Evolutionary conservation across 2,888 invertebrate genomes (phyloP).

Genomic region (Perizoma affinitatum): DNA sequence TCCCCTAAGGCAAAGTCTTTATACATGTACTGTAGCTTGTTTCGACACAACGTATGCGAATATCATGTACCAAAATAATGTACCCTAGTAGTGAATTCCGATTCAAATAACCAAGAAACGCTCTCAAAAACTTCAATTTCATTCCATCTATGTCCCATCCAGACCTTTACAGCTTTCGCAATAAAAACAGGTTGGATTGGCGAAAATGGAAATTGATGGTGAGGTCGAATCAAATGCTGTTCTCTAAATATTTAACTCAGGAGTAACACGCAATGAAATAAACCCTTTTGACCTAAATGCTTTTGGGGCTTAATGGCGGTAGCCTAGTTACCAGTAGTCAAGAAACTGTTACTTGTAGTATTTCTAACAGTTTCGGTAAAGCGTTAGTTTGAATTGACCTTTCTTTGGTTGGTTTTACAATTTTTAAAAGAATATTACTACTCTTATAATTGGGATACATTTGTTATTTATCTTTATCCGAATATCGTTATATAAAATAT

Average conservation of each 20-base stretch:
- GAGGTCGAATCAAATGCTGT: conserved; percentile 33
- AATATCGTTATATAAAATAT: no score
- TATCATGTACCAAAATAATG: background rate
- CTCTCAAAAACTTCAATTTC: conserved; percentile 16
- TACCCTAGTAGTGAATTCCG: background rate
- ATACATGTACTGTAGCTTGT: no score
- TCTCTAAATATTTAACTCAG: conserved; percentile 32
- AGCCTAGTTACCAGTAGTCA: background rate
- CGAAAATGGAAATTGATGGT: conserved; percentile 39
- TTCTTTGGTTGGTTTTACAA: no score
- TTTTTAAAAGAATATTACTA: no score
- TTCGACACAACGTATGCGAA: no score
- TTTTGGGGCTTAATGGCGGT: conserved; percentile 5
- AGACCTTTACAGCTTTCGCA: conserved; percentile 30
- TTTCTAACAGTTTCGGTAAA: no score
- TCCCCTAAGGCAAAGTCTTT: no score
- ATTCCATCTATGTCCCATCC: conserved; percentile 25
- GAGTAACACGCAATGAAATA: conserved; percentile 31
- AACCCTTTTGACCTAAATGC: conserved; percentile 25
- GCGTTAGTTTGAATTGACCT: no score
- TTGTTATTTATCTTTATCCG: no score
- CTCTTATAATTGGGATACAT: no score
- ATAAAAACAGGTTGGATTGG: conserved; percentile 36
- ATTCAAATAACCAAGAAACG: conserved; percentile 12
- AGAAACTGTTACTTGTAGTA: no score